Conservation (phyloP, 2,113 vertebrate species). For the Thalassarche chlororhynchos region DNA sequence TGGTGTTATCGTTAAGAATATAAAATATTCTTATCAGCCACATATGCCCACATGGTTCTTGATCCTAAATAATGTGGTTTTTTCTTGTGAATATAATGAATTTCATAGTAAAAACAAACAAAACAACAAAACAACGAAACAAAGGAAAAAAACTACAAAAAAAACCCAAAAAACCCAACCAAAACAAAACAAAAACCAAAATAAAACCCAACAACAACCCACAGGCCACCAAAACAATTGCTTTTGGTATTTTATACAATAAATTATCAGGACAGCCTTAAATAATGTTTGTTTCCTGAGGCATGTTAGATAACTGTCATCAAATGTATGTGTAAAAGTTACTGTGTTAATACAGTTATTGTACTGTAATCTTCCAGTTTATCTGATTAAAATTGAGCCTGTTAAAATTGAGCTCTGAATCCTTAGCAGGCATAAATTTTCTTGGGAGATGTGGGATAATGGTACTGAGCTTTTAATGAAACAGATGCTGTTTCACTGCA, state of each 20-base stretch:
- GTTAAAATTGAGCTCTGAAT: neutral
- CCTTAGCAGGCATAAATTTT: neutral
- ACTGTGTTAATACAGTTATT: neutral
- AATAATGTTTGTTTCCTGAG: neutral
- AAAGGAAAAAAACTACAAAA: neutral
- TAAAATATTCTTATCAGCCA: neutral
- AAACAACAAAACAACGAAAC: neutral
- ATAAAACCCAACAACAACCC: too few species aligned
- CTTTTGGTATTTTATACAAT: neutral
- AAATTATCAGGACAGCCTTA: neutral
- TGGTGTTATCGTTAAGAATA: neutral
- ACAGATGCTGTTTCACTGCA: neutral
- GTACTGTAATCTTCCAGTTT: neutral
- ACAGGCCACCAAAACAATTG: neutral
- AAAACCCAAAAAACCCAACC: accelerated
- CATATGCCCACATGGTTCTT: neutral
- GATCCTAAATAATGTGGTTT: neutral
- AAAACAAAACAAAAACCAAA: too few species aligned
- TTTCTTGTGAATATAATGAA: neutral
- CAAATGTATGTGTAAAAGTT: neutral
- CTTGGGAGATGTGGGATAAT: neutral
- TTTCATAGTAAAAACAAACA: neutral
- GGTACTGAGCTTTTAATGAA: neutral
- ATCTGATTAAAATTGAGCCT: neutral
- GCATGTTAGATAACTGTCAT: neutral